Conservation (phyloP, 1,140 invertebrate species). For the Melipona quadrifasciata region DNA sequence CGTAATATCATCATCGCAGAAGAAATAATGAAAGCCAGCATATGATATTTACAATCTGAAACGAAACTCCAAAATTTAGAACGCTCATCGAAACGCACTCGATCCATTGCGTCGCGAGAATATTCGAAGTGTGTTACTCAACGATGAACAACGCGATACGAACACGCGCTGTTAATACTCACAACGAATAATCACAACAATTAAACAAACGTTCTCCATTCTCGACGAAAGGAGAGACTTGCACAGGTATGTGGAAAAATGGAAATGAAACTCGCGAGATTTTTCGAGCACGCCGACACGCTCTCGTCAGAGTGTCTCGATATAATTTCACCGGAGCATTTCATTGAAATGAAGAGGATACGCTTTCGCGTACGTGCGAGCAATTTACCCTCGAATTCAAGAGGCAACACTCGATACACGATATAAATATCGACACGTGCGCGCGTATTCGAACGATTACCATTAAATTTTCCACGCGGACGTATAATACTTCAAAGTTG, state of each 20-base stretch:
- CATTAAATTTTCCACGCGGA: background rate
- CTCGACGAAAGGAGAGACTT: too few species aligned
- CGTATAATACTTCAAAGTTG: background rate
- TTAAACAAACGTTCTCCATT: background rate
- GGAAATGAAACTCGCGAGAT: background rate
- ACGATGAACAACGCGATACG: too few species aligned
- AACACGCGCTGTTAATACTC: too few species aligned
- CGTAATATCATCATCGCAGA: too few species aligned
- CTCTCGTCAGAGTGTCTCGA: background rate
- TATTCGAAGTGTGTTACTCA: too few species aligned
- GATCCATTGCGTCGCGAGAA: too few species aligned
- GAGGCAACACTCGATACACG: background rate
- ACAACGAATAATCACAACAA: background rate
- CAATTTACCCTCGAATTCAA: conserved; percentile 12
- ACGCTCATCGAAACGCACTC: too few species aligned
- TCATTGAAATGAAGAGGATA: conserved; percentile 1
- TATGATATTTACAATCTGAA: too few species aligned
- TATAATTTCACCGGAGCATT: background rate
- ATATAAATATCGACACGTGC: background rate
- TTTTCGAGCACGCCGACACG: background rate
- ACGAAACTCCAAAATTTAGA: too few species aligned
- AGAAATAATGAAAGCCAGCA: too few species aligned
- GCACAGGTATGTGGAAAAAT: background rate
- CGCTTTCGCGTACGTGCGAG: background rate
- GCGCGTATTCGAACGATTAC: background rate